A percentile compares a stretch with the other conserved stretches of the same genome.
Evolutionary conservation across 1,140 invertebrate species (phyloP).

Genomic region (Caenorhabditis inopinata): DNA sequence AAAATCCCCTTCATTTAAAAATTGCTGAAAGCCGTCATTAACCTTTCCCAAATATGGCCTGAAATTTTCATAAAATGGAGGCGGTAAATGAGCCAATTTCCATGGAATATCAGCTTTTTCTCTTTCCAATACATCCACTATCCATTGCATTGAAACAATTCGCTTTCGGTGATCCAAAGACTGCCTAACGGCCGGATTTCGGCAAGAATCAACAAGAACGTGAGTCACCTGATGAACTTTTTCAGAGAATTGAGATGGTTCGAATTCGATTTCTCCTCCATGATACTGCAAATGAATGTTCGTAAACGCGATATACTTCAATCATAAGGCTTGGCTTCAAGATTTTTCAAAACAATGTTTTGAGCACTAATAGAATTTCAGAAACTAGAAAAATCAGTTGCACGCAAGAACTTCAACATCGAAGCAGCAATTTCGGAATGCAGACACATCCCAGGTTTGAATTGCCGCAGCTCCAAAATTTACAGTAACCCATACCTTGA

Average conservation of each 20-base stretch:
- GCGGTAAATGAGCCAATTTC: slow-evolving; percentile 39
- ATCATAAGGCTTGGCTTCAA: too few species aligned
- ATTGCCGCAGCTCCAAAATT: too few species aligned
- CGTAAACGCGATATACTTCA: too few species aligned
- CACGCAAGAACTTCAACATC: too few species aligned
- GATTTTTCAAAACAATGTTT: too few species aligned
- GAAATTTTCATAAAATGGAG: background rate
- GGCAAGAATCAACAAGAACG: background rate
- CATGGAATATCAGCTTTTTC: slow-evolving; percentile 36
- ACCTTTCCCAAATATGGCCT: slow-evolving; percentile 20
- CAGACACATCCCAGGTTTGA: too few species aligned
- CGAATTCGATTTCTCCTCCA: background rate
- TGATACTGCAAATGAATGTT: background rate
- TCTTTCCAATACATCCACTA: slow-evolving; percentile 14
- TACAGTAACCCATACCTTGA: background rate
- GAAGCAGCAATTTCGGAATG: too few species aligned
- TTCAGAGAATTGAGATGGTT: background rate
- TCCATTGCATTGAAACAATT: slow-evolving; percentile 41
- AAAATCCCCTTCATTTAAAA: background rate
- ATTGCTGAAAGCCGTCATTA: background rate
- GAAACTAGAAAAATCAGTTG: too few species aligned
- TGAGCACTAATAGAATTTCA: too few species aligned
- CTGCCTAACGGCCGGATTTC: background rate
- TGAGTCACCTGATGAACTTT: background rate
- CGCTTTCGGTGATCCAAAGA: slow-evolving; percentile 36